Conservation (phyloP, 2,797 vertebrate genomes). For the Rachycentron canadum region DNA sequence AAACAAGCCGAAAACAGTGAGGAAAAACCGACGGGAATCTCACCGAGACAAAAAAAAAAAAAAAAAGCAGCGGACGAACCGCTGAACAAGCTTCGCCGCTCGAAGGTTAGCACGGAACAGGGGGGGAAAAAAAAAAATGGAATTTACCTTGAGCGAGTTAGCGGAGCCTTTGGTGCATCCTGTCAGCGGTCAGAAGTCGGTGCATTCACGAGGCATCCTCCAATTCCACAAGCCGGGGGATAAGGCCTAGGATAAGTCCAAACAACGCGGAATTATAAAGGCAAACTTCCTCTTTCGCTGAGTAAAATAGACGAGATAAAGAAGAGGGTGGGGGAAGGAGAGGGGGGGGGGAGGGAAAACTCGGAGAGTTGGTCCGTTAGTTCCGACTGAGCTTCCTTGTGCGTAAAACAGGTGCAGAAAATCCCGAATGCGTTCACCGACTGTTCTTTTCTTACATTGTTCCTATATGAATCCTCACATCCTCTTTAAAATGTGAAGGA, state of each 20-base stretch:
- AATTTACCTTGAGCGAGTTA: slow-evolving; percentile 82
- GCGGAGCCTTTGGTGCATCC: slow-evolving; percentile 57
- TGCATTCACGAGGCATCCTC: slow-evolving; percentile 55
- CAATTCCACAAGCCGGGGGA: slow-evolving; percentile 69
- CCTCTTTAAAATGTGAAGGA: slow-evolving; percentile 11
- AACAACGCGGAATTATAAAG: slow-evolving; percentile 47
- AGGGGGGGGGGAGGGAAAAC: too few species aligned
- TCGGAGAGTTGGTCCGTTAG: slow-evolving; percentile 46
- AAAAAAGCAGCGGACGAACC: not conserved
- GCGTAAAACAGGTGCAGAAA: slow-evolving; percentile 53
- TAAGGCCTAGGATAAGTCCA: slow-evolving; percentile 77
- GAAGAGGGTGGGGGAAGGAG: too few species aligned
- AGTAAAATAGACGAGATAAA: not conserved
- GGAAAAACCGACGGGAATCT: not conserved
- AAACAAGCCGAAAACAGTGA: not conserved
- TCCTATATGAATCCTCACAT: slow-evolving; percentile 44
- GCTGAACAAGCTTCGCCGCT: not conserved
- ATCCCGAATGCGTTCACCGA: slow-evolving; percentile 48
- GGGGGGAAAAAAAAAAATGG: too few species aligned
- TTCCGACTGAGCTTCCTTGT: slow-evolving; percentile 61
- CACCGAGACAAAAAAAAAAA: slow-evolving; percentile 20
- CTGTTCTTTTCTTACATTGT: slow-evolving; percentile 43
- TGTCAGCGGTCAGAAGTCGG: slow-evolving; percentile 52
- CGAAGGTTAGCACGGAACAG: too few species aligned
- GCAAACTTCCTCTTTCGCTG: not conserved